phyloP scores from a whole-genome alignment of 2,797 vertebrate genomes.

The Xiphorhynchus erythropygius region DNA sequence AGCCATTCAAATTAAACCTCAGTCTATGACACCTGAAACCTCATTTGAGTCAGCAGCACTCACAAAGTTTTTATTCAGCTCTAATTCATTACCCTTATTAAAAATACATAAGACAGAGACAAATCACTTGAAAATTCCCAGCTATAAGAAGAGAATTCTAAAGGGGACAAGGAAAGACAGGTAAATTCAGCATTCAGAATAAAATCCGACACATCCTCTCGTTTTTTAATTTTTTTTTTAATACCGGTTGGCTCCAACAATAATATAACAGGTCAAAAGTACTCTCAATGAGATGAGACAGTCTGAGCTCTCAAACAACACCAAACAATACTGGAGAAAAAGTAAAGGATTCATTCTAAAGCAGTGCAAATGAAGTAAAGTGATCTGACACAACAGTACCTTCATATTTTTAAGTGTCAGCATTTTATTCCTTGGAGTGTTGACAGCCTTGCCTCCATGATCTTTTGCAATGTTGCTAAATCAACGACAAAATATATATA shows the following conservation, averaged over 20 bases:
- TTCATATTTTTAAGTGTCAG: background rate
- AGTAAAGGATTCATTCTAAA: background rate
- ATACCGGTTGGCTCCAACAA: background rate
- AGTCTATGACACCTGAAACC: background rate
- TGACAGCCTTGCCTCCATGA: background rate
- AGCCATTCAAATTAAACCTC: background rate
- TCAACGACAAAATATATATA: background rate
- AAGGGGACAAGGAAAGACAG: background rate
- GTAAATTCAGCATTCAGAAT: slow-evolving; percentile 7
- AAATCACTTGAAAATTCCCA: background rate
- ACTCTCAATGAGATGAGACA: background rate
- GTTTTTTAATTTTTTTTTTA: background rate
- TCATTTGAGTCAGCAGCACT: background rate
- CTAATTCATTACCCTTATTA: too few relatives aligned
- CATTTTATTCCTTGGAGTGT: background rate
- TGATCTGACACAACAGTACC: background rate
- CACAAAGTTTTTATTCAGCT: background rate
- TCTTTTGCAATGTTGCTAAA: background rate
- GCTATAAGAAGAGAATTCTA: background rate
- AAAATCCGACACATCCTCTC: background rate
- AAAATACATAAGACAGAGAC: background rate
- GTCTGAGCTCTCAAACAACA: background rate
- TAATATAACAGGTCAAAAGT: background rate
- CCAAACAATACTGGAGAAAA: background rate
- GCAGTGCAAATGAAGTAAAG: background rate